Percentiles rank a stretch among this genome's conserved stretches.
Conservation (phyloP, 2,797 vertebrate genomes). For the Moxostoma hubbsi region DNA sequence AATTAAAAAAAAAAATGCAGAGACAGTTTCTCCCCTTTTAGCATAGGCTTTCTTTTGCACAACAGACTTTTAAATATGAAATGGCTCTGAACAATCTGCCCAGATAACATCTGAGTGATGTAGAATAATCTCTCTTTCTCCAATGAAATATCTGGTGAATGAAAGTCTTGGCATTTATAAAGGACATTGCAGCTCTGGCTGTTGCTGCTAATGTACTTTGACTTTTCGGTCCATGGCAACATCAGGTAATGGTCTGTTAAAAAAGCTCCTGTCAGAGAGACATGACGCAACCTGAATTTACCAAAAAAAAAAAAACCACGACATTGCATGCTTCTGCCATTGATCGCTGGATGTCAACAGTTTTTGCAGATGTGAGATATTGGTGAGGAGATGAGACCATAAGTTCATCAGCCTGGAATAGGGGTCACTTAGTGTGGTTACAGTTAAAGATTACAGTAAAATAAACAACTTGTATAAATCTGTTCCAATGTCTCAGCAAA, state of each 20-base stretch:
- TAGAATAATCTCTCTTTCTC: neutral
- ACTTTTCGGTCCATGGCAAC: constrained; percentile 15
- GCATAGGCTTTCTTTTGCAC: neutral
- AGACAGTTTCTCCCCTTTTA: neutral
- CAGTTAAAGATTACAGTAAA: no score
- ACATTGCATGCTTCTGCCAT: neutral
- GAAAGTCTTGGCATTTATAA: constrained; percentile 25
- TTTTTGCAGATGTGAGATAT: no score
- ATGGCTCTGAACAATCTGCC: neutral
- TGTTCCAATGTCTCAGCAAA: no score
- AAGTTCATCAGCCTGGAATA: neutral
- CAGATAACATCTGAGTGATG: constrained; percentile 4
- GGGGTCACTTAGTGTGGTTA: neutral
- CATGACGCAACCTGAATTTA: constrained; percentile 21
- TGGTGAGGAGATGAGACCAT: constrained; percentile 1
- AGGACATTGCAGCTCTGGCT: constrained; percentile 5
- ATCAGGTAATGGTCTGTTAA: constrained; percentile 47
- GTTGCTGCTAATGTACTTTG: constrained; percentile 24
- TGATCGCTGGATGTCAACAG: neutral
- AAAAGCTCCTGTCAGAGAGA: constrained; percentile 47
- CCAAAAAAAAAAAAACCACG: neutral
- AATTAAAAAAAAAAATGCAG: neutral
- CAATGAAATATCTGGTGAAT: constrained; percentile 15
- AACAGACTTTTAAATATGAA: neutral
- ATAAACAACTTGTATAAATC: no score